Conservation (phyloP, 1,140 invertebrate genomes). For the Sarcophaga bullata region DNA sequence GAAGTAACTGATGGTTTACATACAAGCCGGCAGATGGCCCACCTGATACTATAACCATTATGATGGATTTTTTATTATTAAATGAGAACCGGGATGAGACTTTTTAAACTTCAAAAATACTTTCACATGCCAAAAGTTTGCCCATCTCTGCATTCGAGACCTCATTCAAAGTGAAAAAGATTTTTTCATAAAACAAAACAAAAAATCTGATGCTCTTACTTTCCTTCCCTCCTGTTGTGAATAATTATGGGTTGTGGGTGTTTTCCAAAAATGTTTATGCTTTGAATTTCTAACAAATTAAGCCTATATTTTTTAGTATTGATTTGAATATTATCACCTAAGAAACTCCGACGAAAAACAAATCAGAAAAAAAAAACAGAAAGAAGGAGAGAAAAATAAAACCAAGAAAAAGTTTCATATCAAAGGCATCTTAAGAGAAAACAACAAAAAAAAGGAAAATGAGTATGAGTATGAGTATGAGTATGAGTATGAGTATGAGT, state of each 20-base stretch:
- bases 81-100: too few relatives aligned
- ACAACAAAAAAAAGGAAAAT: neutral
- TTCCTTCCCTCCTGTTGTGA: neutral
- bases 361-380: neutral
- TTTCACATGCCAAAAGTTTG: neutral
- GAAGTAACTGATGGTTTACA: too few relatives aligned
- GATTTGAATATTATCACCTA: constrained; percentile 26
- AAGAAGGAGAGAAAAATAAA: neutral
- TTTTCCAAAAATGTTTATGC: neutral
- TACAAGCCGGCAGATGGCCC: too few relatives aligned
- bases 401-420: constrained; percentile 15
- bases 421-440: neutral
- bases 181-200: neutral
- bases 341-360: neutral
- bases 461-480: too few relatives aligned
- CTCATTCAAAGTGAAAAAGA: neutral
- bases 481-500: too few relatives aligned
- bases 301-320: constrained; percentile 7
- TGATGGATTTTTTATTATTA: too few relatives aligned
- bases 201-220: neutral
- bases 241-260: neutral
- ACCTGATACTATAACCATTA: too few relatives aligned
- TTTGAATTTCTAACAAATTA: constrained; percentile 6
- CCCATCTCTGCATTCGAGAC: neutral
- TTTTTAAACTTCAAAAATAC: too few relatives aligned